phyloP scores from a whole-genome alignment of 2,113 vertebrate genomes.

The Oceanites oceanicus region DNA sequence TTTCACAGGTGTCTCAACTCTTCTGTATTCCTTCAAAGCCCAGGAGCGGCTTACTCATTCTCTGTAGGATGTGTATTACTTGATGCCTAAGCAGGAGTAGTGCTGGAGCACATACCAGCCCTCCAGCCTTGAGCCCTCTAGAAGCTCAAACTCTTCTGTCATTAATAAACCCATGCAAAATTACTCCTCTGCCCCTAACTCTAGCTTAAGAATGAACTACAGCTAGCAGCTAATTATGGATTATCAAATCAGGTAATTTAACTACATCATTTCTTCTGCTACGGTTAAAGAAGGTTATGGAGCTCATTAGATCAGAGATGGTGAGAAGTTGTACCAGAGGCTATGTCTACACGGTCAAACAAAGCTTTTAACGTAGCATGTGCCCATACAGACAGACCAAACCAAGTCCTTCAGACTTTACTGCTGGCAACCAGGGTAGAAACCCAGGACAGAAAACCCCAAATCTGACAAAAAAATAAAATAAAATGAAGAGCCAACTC shows the following conservation, averaged over 20 bases:
- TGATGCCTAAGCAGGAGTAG: background rate
- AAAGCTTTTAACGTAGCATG: background rate
- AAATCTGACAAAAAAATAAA: background rate
- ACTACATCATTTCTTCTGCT: background rate
- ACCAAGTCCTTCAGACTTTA: background rate
- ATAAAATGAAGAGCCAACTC: background rate
- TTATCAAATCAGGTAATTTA: background rate
- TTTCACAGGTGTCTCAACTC: background rate
- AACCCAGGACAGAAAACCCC: background rate
- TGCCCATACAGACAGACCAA: background rate
- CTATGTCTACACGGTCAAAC: background rate
- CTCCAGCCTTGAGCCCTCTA: background rate
- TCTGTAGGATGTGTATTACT: background rate
- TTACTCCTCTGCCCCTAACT: background rate
- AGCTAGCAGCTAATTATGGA: background rate
- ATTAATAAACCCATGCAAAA: background rate
- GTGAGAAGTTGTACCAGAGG: background rate
- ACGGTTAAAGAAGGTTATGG: background rate
- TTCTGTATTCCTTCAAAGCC: background rate
- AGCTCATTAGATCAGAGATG: background rate
- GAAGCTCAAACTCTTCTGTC: background rate
- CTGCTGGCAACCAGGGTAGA: background rate
- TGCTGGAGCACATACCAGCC: background rate
- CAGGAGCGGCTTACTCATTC: background rate
- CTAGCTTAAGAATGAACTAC: background rate